Evolutionary conservation across 2,113 vertebrate genomes (phyloP).

Genomic region (Colossoma macropomum): DNA sequence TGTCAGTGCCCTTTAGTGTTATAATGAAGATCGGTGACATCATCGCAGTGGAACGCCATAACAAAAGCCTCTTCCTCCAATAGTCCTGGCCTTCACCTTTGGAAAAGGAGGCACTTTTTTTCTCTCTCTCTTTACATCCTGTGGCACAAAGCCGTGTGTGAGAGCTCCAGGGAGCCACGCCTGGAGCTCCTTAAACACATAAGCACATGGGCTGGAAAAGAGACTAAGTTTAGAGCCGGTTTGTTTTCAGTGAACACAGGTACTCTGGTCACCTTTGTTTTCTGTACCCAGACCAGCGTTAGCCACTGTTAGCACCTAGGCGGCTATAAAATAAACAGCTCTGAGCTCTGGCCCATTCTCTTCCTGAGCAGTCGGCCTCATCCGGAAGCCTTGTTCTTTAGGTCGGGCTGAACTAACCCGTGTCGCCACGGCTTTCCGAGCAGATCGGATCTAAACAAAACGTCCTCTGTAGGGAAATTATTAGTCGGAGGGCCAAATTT

Average conservation of each 20-base stretch:
- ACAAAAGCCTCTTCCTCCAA: slow-evolving; percentile 51
- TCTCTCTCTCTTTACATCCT: slow-evolving; percentile 33
- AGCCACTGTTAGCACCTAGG: background rate
- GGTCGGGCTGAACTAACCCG: background rate
- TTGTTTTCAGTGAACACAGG: slow-evolving; percentile 44
- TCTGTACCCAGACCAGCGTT: slow-evolving; percentile 29
- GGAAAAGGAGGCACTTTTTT: slow-evolving; percentile 28
- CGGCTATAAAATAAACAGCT: slow-evolving; percentile 43
- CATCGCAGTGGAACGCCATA: slow-evolving; percentile 37
- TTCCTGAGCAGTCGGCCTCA: background rate
- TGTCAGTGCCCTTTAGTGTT: background rate
- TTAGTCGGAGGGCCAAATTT: too few relatives aligned
- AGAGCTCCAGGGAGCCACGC: slow-evolving; percentile 35
- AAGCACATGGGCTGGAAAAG: slow-evolving; percentile 26
- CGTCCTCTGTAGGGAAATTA: background rate
- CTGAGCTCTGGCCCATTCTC: too few relatives aligned
- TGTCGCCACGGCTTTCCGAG: background rate
- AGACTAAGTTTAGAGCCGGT: slow-evolving; percentile 37
- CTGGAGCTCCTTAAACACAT: slow-evolving; percentile 47
- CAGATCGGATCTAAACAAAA: background rate
- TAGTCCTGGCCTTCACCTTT: slow-evolving; percentile 48
- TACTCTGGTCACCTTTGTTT: slow-evolving; percentile 32
- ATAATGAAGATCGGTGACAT: slow-evolving; percentile 37
- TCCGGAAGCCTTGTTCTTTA: background rate
- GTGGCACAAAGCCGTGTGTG: slow-evolving; percentile 31